Percentiles rank a stretch among this genome's conserved stretches.
Conservation (phyloP, 2,113 vertebrate genomes). For the Seriola aureovittata region DNA sequence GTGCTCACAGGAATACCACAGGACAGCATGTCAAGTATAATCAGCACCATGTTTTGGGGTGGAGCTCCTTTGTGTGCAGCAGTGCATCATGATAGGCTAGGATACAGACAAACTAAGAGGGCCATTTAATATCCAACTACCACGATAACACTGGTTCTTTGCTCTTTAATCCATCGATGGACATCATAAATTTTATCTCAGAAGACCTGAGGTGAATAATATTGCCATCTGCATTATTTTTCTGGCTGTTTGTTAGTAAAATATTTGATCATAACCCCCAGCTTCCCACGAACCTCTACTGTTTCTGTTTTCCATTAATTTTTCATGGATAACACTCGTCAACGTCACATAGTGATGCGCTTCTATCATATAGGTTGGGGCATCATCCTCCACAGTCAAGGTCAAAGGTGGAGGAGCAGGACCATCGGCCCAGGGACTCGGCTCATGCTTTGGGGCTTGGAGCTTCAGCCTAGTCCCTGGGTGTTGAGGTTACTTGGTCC, state of each 20-base stretch:
- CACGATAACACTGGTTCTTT: slow-evolving; percentile 11
- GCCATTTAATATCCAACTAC: slow-evolving; percentile 20
- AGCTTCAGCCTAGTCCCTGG: slow-evolving; percentile 29
- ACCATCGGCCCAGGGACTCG: slow-evolving; percentile 49
- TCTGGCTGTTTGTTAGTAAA: slow-evolving; percentile 27
- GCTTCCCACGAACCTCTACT: slow-evolving; percentile 6
- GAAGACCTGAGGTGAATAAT: slow-evolving; percentile 51
- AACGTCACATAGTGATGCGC: slow-evolving; percentile 28
- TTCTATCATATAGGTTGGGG: background rate
- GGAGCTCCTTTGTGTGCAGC: slow-evolving; percentile 49
- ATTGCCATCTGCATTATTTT: slow-evolving; percentile 12
- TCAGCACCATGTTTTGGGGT: slow-evolving; percentile 76
- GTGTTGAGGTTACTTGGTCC: slow-evolving; percentile 39
- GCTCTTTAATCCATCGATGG: slow-evolving; percentile 16
- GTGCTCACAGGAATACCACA: slow-evolving; percentile 46
- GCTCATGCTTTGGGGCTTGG: slow-evolving; percentile 23
- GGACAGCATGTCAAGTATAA: slow-evolving; percentile 58
- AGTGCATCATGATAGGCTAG: slow-evolving; percentile 21
- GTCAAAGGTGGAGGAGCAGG: slow-evolving; percentile 40
- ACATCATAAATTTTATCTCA: slow-evolving; percentile 19
- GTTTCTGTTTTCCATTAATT: slow-evolving; percentile 8
- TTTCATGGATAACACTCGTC: background rate
- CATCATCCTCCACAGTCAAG: slow-evolving; percentile 38
- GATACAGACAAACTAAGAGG: slow-evolving; percentile 12
- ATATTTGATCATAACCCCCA: slow-evolving; percentile 5